phyloP scores from a whole-genome alignment of 2,888 invertebrate species.

The Frankliniella intonsa region DNA sequence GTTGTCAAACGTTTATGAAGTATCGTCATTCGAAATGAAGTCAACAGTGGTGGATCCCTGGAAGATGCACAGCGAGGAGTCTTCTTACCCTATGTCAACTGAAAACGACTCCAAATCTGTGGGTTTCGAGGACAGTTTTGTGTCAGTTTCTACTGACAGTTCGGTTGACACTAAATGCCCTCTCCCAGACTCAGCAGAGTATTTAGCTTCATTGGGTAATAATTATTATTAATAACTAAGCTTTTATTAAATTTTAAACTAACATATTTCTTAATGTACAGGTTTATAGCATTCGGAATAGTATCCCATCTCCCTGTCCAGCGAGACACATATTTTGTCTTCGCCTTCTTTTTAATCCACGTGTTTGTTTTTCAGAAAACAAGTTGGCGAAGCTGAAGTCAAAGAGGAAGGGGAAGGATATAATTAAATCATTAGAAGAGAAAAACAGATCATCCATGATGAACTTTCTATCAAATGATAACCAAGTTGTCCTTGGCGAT shows the following conservation, averaged over 20 bases:
- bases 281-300: constrained; percentile 31
- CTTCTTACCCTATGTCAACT: not conserved
- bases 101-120: not conserved
- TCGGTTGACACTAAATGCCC: constrained; percentile 32
- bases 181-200: constrained; percentile 60
- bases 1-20: not conserved
- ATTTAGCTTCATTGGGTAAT: constrained; percentile 63
- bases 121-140: constrained; percentile 57
- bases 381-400: constrained; percentile 41
- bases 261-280: constrained; percentile 13
- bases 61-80: not conserved
- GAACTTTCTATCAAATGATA: constrained; percentile 54
- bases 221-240: constrained; percentile 2
- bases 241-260: not conserved
- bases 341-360: constrained; percentile 7
- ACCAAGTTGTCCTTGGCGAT: not conserved
- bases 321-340: not conserved
- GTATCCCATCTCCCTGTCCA: constrained; percentile 21
- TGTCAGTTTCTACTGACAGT: constrained; percentile 43
- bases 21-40: not conserved
- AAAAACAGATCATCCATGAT: constrained; percentile 58
- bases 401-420: constrained; percentile 47
- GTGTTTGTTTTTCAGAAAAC: constrained; percentile 45
- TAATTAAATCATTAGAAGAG: constrained; percentile 55
- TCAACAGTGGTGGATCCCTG: not conserved